A percentile compares a stretch with the other conserved stretches of the same genome.
Conservation (phyloP, 2,797 vertebrate genomes). For the Syndactyla subalaris region DNA sequence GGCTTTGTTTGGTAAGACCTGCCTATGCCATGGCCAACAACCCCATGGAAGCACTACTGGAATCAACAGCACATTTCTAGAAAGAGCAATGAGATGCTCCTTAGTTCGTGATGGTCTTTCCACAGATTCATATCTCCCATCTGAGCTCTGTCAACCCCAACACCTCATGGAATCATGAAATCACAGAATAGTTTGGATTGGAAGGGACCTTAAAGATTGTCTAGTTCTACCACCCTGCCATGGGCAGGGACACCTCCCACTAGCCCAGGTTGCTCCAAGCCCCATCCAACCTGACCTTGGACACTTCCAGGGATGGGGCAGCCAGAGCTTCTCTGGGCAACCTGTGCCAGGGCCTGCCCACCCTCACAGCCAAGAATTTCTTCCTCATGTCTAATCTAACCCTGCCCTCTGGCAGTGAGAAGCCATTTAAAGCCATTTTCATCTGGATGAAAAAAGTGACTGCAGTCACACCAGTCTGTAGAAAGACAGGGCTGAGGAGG, state of each 20-base stretch:
- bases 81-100: not conserved
- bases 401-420: not conserved
- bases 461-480: not conserved
- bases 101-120: not conserved
- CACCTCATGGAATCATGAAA: not conserved
- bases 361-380: fast-evolving
- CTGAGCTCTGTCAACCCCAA: not conserved
- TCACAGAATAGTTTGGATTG: not conserved
- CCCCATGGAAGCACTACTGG: not conserved
- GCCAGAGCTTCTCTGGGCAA: not conserved
- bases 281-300: fast-evolving
- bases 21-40: not conserved
- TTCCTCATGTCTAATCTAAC: no score
- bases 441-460: not conserved
- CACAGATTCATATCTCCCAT: not conserved
- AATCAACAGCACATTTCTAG: not conserved
- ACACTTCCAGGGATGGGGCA: not conserved
- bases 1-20: not conserved
- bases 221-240: fast-evolving
- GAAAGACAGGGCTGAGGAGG: not conserved
- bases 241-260: not conserved
- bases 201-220: not conserved
- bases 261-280: fast-evolving
- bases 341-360: fast-evolving
- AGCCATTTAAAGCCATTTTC: not conserved